These are phyloP conservation scores for Actinopyga echinites DNA, from an alignment of 53 echinoderm and acorn worm species.

Conservation along the genomic window DNA sequence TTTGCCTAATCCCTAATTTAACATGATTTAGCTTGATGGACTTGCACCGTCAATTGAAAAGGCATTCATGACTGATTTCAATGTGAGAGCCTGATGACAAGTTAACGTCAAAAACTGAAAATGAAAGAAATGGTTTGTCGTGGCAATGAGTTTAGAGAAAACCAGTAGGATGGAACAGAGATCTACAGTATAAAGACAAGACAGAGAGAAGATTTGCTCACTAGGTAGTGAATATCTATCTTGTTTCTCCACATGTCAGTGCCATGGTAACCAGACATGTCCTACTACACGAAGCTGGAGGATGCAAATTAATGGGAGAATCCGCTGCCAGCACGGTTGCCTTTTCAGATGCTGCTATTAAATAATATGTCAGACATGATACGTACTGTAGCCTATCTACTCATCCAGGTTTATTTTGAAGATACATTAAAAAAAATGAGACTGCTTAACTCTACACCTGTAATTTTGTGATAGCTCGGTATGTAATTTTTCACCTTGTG, in stretches of 20 bases:
- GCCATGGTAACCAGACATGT: slow-evolving; percentile 17
- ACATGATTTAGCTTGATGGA: slow-evolving; percentile 30
- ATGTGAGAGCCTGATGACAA: slow-evolving; percentile 2
- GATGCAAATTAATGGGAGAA: background rate
- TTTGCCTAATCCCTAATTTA: background rate
- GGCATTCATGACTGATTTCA: background rate
- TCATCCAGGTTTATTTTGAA: background rate
- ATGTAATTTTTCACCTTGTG: background rate
- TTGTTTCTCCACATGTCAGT: background rate
- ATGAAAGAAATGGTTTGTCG: background rate
- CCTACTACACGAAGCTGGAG: background rate
- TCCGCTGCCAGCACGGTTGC: background rate
- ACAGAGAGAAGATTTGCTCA: background rate
- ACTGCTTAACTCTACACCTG: background rate
- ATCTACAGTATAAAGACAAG: no score
- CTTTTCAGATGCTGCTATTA: background rate
- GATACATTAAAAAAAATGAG: no score
- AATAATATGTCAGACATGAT: slow-evolving; percentile 16
- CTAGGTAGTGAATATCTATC: background rate
- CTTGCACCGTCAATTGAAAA: slow-evolving; percentile 6
- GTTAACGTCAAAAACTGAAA: slow-evolving; percentile 13
- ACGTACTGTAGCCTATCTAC: slow-evolving; percentile 5
- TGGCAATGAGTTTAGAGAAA: no score
- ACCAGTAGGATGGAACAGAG: no score
- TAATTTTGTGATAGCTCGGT: slow-evolving; percentile 2